phyloP scores from a whole-genome alignment of 2,888 invertebrate species.

The Dasysyrphus albostriatus region DNA sequence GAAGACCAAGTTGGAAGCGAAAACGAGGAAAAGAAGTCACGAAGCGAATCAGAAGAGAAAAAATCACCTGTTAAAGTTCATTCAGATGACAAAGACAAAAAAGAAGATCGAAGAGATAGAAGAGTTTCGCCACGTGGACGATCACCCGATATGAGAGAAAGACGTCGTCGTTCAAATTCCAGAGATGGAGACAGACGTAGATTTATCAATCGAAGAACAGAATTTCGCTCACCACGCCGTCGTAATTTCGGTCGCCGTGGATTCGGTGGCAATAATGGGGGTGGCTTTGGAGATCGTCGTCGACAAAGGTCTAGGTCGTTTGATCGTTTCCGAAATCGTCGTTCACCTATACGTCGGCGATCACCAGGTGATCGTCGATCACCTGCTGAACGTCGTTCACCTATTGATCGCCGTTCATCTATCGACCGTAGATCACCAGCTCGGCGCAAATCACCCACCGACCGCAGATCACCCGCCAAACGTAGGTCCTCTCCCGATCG shows the following conservation, averaged over 20 bases:
- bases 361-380: constrained; percentile 77
- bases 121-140: constrained; percentile 77
- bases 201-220: constrained; percentile 78
- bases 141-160: constrained; percentile 71
- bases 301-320: constrained; percentile 80
- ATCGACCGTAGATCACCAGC: constrained; percentile 79
- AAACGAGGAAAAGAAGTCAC: constrained; percentile 81
- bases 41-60: constrained; percentile 33
- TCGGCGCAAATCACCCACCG: constrained; percentile 76
- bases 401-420: constrained; percentile 77
- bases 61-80: constrained; percentile 41
- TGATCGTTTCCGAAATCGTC: constrained; percentile 81
- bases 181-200: constrained; percentile 78
- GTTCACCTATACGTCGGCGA: constrained; percentile 79
- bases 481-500: constrained; percentile 51
- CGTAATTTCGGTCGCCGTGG: constrained; percentile 77
- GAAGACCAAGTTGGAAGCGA: constrained; percentile 86
- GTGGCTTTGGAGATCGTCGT: constrained; percentile 81
- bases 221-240: constrained; percentile 80
- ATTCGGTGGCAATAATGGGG: constrained; percentile 78
- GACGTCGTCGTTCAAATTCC: constrained; percentile 78
- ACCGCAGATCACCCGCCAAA: constrained; percentile 78
- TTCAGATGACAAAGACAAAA: constrained; percentile 83
- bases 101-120: constrained; percentile 76
- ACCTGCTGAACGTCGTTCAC: constrained; percentile 77